A percentile compares a stretch with the other conserved stretches of the same genome.
These are phyloP conservation scores for Anarhynchus alexandrinus DNA, from an alignment of 2,113 vertebrate genomes.

Conservation along the genomic window DNA sequence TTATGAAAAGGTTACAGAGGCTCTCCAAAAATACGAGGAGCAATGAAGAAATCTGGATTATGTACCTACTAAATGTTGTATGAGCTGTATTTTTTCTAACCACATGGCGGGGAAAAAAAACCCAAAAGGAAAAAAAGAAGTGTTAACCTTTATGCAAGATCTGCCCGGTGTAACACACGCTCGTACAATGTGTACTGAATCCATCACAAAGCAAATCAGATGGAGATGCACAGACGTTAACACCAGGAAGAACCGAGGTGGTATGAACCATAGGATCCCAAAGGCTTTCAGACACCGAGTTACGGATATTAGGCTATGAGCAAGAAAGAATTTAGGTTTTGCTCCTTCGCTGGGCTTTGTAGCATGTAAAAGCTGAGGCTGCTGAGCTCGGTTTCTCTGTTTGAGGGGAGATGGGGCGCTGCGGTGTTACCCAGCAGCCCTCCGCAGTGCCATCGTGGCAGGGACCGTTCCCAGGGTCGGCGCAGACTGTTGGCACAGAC, in stretches of 20 bases:
- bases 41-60: not conserved
- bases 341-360: not conserved
- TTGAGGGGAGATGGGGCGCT: rapidly evolving
- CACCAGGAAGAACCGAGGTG: not conserved
- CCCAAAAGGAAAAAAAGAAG: not conserved
- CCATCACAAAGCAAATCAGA: not conserved
- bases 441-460: not conserved
- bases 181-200: not conserved
- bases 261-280: not conserved
- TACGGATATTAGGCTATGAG: not conserved
- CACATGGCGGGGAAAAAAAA: rapidly evolving
- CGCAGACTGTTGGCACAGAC: not conserved
- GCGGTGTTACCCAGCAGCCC: not conserved
- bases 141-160: not conserved
- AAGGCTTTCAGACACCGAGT: not conserved
- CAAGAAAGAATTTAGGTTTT: not conserved
- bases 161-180: not conserved
- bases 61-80: not conserved
- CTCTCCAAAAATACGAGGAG: not conserved
- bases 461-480: not conserved
- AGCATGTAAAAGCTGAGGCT: not conserved
- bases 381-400: not conserved
- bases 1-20: not conserved
- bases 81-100: not conserved
- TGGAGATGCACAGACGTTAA: not conserved